Base-by-base conservation (phyloP, 2,888 invertebrate species). In the Cephus runcator region DNA sequence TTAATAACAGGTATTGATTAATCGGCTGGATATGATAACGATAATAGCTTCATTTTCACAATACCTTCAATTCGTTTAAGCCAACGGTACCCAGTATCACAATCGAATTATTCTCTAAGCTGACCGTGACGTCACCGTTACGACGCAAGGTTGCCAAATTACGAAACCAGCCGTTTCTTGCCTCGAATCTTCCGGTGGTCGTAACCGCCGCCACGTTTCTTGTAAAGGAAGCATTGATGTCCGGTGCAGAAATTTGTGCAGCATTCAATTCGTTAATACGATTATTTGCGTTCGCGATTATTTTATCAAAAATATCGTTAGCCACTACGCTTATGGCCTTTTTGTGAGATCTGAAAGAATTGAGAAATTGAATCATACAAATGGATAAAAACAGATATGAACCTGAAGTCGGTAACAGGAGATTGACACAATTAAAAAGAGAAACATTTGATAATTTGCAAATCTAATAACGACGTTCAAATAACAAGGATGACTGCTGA, bases 221-320 rank as follows among this genome's bases (percentile, higher is more conserved):
- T 0, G 76, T 76, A n/a, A 79, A 79, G n/a, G 79, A 69, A 15
- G 79, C 73, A 23, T 76, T 76, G 69, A 79, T 79, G 30, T 74
- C 76, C 34, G 79, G 76, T 40, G 69, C 73, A 23, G 74, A 31
- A 33, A 79, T 76, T 31, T 73, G 73, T 12, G 79, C 33, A 4
- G 56, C 15, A 11, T 79, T 76, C 12, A 69, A 36, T 15, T 79
- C 76, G 73, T 79, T 79, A 12, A 79, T 76, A 31, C 76, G 71
- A 68, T 79, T 79, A 69, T 79, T 79, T 12, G 79, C 74, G 69
- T 74, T 79, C 35, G 76, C 76, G 69, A 79, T 69, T 23, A 79
- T 79, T 34, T 79, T 79, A 73, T 79, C 79, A 31, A 79, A 79
- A 40, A 79, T 76, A 3, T 79, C 76, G 34, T 79, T 79, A 12